Percentiles rank a stretch among this genome's conserved stretches.
phyloP scores from a whole-genome alignment of 2,797 vertebrate species.

The Pipistrellus pipistrellus region DNA sequence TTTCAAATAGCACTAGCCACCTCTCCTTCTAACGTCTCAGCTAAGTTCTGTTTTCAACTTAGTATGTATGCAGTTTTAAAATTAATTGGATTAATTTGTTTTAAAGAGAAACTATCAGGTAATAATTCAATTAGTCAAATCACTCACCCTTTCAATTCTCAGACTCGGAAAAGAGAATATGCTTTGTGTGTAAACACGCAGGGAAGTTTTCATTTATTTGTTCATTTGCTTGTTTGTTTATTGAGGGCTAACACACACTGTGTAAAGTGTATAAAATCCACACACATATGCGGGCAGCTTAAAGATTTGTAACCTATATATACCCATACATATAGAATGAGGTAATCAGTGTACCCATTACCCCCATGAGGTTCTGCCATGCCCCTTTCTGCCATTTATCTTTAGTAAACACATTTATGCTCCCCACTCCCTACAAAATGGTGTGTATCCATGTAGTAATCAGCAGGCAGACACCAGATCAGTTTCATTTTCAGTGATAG shows the following conservation, averaged over 20 bases:
- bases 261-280: not conserved
- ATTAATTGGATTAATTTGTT: constrained; percentile 45
- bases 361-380: not conserved
- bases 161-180: constrained; percentile 26
- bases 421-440: constrained; percentile 63
- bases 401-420: constrained; percentile 32
- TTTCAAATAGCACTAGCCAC: not conserved
- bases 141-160: not conserved
- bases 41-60: not conserved
- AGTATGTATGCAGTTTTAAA: not conserved
- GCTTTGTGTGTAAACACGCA: not conserved
- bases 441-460: constrained; percentile 69
- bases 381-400: not conserved
- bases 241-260: not conserved
- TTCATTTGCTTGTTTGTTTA: not conserved
- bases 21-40: not conserved
- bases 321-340: not conserved
- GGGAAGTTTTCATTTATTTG: not conserved
- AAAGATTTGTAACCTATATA: not conserved
- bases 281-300: not conserved
- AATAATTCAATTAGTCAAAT: constrained; percentile 48
- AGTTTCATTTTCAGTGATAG: constrained; percentile 84
- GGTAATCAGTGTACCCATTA: not conserved
- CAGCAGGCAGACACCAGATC: constrained; percentile 74
- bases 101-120: constrained; percentile 42